phyloP scores from a whole-genome alignment of 2,888 invertebrate species.

The Phorcus lineatus region DNA sequence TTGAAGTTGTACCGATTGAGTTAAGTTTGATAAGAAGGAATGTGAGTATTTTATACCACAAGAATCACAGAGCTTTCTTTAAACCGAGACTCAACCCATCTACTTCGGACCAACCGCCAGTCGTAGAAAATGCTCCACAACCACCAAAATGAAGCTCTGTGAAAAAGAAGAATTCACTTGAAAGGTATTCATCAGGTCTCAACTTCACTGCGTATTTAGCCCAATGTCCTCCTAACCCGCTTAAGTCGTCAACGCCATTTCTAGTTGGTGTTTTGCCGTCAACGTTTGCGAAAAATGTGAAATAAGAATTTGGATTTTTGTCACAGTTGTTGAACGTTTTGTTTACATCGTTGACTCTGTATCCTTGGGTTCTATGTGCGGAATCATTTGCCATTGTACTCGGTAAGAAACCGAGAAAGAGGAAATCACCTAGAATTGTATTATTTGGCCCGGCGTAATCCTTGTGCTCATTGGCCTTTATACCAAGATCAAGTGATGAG shows the following conservation, averaged over 20 bases:
- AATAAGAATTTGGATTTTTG: neutral
- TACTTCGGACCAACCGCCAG: neutral
- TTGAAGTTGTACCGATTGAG: no score
- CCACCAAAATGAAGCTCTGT: conserved; percentile 24
- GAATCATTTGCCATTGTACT: neutral
- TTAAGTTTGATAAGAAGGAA: no score
- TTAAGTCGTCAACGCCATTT: no score
- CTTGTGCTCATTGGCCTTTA: neutral
- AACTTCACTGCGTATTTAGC: neutral
- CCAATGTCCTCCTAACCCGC: neutral
- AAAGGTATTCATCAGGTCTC: neutral
- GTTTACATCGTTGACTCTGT: neutral
- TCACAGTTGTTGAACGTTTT: neutral
- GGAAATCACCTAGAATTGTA: neutral
- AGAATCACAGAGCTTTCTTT: neutral
- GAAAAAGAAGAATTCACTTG: neutral
- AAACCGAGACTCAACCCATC: neutral
- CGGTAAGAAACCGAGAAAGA: neutral
- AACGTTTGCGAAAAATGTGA: conserved; percentile 5
- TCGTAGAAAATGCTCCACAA: neutral
- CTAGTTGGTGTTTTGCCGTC: neutral
- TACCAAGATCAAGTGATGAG: neutral
- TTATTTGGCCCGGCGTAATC: neutral
- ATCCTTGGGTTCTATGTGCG: neutral
- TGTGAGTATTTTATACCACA: no score